phyloP scores from a whole-genome alignment of 2,797 vertebrate genomes.

The Tadarida brasiliensis region DNA sequence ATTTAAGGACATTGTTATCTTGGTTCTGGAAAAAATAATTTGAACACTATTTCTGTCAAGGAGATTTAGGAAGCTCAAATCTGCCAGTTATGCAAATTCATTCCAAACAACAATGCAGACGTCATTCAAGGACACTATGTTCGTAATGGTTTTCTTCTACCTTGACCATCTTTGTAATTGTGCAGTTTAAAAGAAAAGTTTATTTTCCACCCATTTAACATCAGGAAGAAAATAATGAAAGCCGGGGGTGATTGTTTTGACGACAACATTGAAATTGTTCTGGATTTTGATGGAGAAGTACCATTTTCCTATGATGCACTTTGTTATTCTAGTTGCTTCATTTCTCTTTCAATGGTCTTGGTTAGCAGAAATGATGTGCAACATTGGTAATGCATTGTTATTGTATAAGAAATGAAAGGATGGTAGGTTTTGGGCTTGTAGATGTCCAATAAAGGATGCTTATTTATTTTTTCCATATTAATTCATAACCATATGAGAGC shows the following conservation, averaged over 20 bases:
- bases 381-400: conserved; percentile 12
- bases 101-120: conserved; percentile 31
- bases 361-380: not conserved
- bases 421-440: not conserved
- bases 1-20: conserved; percentile 78
- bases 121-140: conserved; percentile 60
- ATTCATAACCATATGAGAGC: not conserved
- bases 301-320: not conserved
- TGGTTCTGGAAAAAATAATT: conserved; percentile 71
- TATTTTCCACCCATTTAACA: conserved; percentile 55
- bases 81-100: conserved; percentile 75
- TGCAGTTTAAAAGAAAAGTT: conserved; percentile 54
- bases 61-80: conserved; percentile 70
- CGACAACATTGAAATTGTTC: conserved; percentile 63
- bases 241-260: conserved; percentile 58
- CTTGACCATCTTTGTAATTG: conserved; percentile 59
- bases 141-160: conserved; percentile 57
- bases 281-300: conserved; percentile 56
- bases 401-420: not conserved
- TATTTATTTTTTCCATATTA: conserved; percentile 28
- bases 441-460: not conserved
- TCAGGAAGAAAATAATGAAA: conserved; percentile 70
- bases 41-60: conserved; percentile 68
- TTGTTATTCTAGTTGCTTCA: conserved; percentile 35
- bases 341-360: conserved; percentile 36